phyloP scores from a whole-genome alignment of 2,888 invertebrate genomes.

The Drosophila rubida region DNA sequence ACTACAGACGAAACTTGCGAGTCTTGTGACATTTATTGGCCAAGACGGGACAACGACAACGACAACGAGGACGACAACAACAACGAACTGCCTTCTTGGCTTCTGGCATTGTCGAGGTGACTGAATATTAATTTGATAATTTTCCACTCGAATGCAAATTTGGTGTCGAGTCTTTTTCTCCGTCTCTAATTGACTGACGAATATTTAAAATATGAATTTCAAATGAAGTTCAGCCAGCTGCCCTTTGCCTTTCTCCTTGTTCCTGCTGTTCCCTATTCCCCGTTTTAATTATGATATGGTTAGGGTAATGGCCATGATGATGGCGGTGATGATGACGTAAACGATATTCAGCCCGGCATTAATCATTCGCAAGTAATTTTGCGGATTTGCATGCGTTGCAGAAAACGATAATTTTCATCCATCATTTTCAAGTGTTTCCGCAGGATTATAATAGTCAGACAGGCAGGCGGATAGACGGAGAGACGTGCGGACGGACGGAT shows the following conservation, averaged over 20 bases:
- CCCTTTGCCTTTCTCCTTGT: not conserved
- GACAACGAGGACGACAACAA: not conserved
- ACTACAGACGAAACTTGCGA: conserved; percentile 48
- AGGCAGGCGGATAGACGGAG: conserved; percentile 17
- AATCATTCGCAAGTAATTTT: conserved; percentile 80
- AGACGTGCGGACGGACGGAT: conserved; percentile 1
- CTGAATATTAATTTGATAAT: conserved; percentile 78
- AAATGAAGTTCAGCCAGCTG: conserved; percentile 65
- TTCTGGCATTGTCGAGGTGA: conserved; percentile 39
- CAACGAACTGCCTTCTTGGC: conserved; percentile 4
- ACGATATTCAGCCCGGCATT: conserved; percentile 56
- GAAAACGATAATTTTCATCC: conserved; percentile 80
- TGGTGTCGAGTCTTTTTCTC: conserved; percentile 74
- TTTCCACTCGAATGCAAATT: conserved; percentile 78
- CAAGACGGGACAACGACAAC: conserved; percentile 17
- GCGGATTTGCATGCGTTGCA: conserved; percentile 80
- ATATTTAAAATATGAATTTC: conserved; percentile 79
- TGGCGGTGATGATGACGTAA: conserved; percentile 31
- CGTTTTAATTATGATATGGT: conserved; percentile 25
- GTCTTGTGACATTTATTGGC: conserved; percentile 68
- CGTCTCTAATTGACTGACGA: conserved; percentile 77
- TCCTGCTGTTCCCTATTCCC: not conserved
- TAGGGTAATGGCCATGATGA: conserved; percentile 12
- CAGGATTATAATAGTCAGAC: conserved; percentile 74
- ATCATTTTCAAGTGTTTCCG: conserved; percentile 80